Base-by-base conservation (phyloP, 2,888 invertebrate genomes). In the Ryuthela nishihirai region DNA sequence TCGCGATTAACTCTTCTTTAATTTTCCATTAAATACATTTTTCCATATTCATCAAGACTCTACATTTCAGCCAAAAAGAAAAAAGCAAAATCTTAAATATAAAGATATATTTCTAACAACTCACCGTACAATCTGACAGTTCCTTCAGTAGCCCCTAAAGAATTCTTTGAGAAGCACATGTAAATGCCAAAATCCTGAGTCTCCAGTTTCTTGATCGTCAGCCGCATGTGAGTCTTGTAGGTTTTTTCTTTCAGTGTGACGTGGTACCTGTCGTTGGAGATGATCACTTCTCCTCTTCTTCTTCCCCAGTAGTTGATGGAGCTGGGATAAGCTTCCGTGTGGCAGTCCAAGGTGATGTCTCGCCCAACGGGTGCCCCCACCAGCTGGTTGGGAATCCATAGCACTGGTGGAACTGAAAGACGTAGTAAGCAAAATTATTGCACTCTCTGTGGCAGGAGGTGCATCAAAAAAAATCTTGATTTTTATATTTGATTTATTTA, bases 131-230 rank as follows among this genome's bases (percentile, higher is more conserved):
- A 50, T 43, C 56, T 59, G 5, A 69, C 67, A 15, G 68, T 60
- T 21, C 69, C 68, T 54, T 69, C 68, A 4, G 69, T 69, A 18
- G 67, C 59, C 4, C 72, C 72, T 18, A 70, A 47, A 29, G 67
- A 67, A 35, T 72, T 72, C 39, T 65, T 66, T 2, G 70, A 69
- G 43, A 68, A 68, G 47, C 68, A 68, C 48, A 55, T 65, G 58
- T 70, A 72, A 17, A 49, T 64, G 15, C 68, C 91, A 72, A 88
- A 90, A 76, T 93, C 92, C 68, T 81, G 82, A 65, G 82, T 82
- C 62, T 64, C 43, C 10, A 66, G 24, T 21, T 53, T 38, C 26
- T 47, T 58, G 24, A 66, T 65, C 26, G 55, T 59, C 10, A 66
- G 50, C 9, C 55, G n/a, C n/a, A 66, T 58, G 38, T 66, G 66